A percentile compares a stretch with the other conserved stretches of the same genome.
Evolutionary conservation across 1,140 invertebrate species (phyloP).

Genomic region (Nebria ingens): DNA sequence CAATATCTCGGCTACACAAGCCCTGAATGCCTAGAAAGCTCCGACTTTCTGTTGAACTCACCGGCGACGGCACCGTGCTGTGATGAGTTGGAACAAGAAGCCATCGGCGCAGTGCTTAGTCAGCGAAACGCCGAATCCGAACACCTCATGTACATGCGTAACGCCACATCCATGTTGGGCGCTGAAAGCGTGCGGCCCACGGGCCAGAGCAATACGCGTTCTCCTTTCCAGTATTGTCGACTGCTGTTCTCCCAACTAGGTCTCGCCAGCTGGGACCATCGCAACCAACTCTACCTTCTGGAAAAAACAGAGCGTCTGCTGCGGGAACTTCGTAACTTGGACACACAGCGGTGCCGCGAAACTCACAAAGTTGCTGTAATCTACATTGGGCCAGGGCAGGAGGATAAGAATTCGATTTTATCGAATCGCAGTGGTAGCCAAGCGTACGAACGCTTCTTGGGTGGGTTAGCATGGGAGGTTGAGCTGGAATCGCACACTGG

Average conservation of each 20-base stretch:
- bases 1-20: conserved; percentile 87
- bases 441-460: conserved; percentile 90
- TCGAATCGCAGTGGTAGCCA: conserved; percentile 74
- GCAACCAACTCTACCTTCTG: conserved; percentile 74
- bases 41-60: conserved; percentile 57
- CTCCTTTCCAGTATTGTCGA: conserved; percentile 74
- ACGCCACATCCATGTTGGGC: conserved; percentile 24
- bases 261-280: conserved; percentile 78
- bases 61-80: conserved; percentile 57
- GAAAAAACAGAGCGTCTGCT: conserved; percentile 84
- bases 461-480: conserved; percentile 91
- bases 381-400: conserved; percentile 93
- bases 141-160: conserved; percentile 24
- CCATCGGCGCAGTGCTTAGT: conserved; percentile 70
- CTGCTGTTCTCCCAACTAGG: conserved; percentile 84
- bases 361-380: conserved; percentile 97
- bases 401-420: conserved; percentile 89
- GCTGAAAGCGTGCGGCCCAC: conserved; percentile 23
- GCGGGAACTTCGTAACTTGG: conserved; percentile 85
- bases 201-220: conserved; percentile 16
- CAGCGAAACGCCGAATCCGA: conserved; percentile 70
- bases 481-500: conserved; percentile 92
- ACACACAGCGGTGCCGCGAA: conserved; percentile 84
- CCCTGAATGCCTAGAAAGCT: conserved; percentile 73
- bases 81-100: conserved; percentile 64